These are phyloP conservation scores for Phrynosoma platyrhinos DNA, from an alignment of 2,113 vertebrate species.

Conservation along the genomic window DNA sequence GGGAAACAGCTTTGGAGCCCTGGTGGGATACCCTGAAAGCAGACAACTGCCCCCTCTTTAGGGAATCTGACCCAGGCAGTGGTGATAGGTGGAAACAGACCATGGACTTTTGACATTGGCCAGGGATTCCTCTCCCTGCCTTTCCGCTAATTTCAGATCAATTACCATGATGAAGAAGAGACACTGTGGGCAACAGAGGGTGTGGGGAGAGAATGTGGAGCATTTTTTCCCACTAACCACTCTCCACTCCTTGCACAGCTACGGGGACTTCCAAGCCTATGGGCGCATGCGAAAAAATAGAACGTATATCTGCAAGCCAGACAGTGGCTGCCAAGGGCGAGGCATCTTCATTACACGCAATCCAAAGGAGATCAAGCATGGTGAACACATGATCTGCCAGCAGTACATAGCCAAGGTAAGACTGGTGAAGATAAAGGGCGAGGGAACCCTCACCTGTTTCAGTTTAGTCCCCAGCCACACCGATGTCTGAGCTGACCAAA, in stretches of 20 bases:
- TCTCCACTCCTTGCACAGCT: constrained; percentile 64
- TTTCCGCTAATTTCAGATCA: too few relatives aligned
- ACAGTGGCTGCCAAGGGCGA: constrained; percentile 79
- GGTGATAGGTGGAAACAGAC: neutral
- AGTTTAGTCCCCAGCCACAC: too few relatives aligned
- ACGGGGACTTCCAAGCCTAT: constrained; percentile 77
- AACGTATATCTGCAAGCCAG: constrained; percentile 82
- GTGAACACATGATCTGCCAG: constrained; percentile 83
- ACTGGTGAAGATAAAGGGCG: too few relatives aligned
- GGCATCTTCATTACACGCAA: constrained; percentile 82
- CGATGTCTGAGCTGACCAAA: neutral
- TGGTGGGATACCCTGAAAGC: neutral
- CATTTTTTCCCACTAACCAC: neutral
- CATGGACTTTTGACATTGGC: neutral
- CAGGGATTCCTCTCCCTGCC: neutral
- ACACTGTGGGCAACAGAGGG: accelerated
- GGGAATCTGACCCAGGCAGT: too few relatives aligned
- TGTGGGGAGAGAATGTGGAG: accelerated
- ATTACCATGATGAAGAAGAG: accelerated
- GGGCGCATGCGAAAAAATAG: constrained; percentile 62
- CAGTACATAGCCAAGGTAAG: constrained; percentile 82
- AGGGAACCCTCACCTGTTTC: too few relatives aligned
- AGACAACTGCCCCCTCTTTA: neutral
- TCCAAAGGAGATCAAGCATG: constrained; percentile 73
- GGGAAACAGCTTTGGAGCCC: too few relatives aligned